These are phyloP conservation scores for Micrastur ruficollis DNA, from an alignment of 2,797 vertebrate genomes.

Conservation along the genomic window DNA sequence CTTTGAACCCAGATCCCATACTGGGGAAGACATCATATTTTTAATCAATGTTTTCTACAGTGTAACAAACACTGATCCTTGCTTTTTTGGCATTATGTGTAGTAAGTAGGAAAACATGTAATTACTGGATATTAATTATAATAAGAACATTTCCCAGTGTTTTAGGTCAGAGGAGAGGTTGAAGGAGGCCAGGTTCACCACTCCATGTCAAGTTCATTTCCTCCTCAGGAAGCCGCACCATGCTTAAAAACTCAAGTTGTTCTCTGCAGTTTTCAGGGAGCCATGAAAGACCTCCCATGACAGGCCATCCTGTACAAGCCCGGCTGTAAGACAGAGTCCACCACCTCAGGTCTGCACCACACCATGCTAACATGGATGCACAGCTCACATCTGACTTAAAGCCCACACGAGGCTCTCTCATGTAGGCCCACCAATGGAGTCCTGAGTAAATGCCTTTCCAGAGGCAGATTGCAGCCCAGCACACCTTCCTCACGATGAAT, in stretches of 20 bases:
- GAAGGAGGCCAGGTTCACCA: background rate
- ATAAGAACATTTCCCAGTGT: background rate
- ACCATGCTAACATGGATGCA: background rate
- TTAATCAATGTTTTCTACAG: background rate
- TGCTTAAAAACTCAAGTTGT: background rate
- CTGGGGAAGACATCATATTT: background rate
- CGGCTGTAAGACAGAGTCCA: background rate
- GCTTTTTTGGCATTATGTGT: background rate
- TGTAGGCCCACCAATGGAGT: background rate
- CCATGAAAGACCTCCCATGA: background rate
- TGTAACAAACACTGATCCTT: background rate
- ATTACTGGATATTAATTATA: background rate
- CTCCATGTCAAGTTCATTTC: background rate
- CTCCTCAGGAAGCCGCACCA: background rate
- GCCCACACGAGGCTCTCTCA: background rate
- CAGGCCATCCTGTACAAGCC: background rate
- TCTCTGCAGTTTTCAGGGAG: background rate
- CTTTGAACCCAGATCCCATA: background rate
- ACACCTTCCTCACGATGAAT: background rate
- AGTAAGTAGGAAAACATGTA: background rate
- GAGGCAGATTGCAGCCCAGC: background rate
- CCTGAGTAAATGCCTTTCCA: background rate
- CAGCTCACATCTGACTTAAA: background rate
- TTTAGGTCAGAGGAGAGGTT: background rate
- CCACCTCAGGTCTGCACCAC: no score